These are phyloP conservation scores for Talpa occidentalis DNA, from an alignment of 2,113 vertebrate species.

Conservation along the genomic window DNA sequence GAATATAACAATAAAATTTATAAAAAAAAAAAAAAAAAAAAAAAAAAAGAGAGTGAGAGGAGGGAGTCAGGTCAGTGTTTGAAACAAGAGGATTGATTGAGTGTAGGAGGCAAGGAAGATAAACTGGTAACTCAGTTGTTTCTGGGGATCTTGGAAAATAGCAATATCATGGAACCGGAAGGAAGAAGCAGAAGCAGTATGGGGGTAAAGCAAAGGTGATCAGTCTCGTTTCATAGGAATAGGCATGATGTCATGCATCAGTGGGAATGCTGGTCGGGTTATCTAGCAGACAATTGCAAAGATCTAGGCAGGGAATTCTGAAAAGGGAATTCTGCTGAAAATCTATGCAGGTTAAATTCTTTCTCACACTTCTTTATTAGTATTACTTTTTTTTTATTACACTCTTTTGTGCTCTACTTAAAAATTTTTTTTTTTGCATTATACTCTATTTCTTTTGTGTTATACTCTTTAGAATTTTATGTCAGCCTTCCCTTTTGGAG, in stretches of 20 bases:
- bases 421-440: not conserved
- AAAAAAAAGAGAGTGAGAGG: no score
- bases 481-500: not conserved
- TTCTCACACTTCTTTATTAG: not conserved
- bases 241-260: fast-evolving
- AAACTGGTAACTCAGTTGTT: not conserved
- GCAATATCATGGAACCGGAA: not conserved
- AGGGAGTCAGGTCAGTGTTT: not conserved
- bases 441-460: not conserved
- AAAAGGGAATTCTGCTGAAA: not conserved
- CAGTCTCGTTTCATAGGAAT: fast-evolving
- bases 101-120: not conserved
- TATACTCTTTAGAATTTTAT: not conserved
- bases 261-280: not conserved
- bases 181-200: not conserved
- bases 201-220: not conserved
- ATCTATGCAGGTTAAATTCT: not conserved
- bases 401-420: not conserved
- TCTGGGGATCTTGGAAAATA: not conserved
- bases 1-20: not conserved
- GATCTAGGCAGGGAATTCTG: not conserved
- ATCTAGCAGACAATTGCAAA: not conserved
- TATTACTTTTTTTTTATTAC: not conserved
- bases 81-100: not conserved
- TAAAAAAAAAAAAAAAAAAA: no score